phyloP scores from a whole-genome alignment of 2,797 vertebrate species.

The Alosa sapidissima region DNA sequence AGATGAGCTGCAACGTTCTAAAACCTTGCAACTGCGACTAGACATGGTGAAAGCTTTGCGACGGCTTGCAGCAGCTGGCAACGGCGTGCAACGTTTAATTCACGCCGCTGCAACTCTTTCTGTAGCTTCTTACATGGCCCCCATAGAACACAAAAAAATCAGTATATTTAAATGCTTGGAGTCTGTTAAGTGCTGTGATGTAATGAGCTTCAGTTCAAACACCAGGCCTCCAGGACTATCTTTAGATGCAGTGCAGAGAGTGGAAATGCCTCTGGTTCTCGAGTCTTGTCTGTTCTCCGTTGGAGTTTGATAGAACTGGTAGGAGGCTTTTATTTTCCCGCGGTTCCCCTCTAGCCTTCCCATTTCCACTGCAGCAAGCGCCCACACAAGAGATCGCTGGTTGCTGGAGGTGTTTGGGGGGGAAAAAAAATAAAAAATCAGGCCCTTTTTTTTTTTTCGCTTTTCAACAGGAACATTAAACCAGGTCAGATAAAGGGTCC shows the following conservation, averaged over 20 bases:
- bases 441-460: constrained; percentile 10
- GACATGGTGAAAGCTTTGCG: too few relatives aligned
- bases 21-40: too few relatives aligned
- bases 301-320: background rate
- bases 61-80: too few relatives aligned
- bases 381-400: constrained; percentile 57
- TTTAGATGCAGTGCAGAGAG: background rate
- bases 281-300: background rate
- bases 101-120: too few relatives aligned
- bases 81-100: too few relatives aligned
- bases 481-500: constrained; percentile 67
- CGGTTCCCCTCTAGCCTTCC: background rate
- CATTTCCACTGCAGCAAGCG: constrained; percentile 24
- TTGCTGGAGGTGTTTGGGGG: background rate
- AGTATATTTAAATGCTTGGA: background rate
- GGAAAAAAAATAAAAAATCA: constrained; percentile 24
- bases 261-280: background rate
- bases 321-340: background rate
- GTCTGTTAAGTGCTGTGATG: background rate
- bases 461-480: constrained; percentile 52
- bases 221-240: background rate
- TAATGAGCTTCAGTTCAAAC: background rate
- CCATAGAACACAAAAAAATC: background rate
- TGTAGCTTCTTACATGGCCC: background rate
- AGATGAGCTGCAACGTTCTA: too few relatives aligned